Conservation (phyloP, 2,888 invertebrate species). For the Cheiracanthium punctorium region DNA sequence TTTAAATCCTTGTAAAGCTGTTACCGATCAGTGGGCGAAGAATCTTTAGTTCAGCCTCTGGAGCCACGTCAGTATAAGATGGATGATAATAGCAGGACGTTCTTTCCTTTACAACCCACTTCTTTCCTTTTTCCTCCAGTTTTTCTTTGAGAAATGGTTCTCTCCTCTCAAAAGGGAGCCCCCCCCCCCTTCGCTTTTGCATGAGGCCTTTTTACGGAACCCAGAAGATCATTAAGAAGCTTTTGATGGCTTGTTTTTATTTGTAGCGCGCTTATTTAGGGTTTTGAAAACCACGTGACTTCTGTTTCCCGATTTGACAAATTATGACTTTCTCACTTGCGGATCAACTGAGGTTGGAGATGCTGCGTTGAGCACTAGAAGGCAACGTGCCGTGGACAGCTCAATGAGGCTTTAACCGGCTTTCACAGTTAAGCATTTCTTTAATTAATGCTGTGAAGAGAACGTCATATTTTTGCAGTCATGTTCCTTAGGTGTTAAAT, state of each 20-base stretch:
- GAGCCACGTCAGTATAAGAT: slow-evolving; percentile 52
- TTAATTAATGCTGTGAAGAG: no score
- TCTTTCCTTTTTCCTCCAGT: slow-evolving; percentile 13
- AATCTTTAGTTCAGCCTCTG: slow-evolving; percentile 43
- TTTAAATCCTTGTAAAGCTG: slow-evolving; percentile 66
- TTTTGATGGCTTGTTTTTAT: slow-evolving; percentile 32
- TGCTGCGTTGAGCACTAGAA: no score
- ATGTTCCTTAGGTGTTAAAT: no score
- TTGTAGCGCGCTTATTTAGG: neutral
- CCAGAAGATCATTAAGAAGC: slow-evolving; percentile 60
- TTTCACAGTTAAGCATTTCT: no score
- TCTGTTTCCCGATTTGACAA: no score
- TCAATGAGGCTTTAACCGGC: no score
- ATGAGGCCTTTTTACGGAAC: slow-evolving; percentile 56
- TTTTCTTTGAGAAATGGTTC: slow-evolving; percentile 48
- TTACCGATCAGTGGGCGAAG: slow-evolving; percentile 60
- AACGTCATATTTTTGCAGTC: no score
- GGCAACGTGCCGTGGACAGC: no score
- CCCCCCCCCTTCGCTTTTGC: slow-evolving; percentile 23
- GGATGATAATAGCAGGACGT: slow-evolving; percentile 58
- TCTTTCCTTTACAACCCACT: slow-evolving; percentile 30
- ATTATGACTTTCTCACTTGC: neutral
- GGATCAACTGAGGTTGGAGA: no score
- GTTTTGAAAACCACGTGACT: neutral
- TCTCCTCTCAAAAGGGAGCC: neutral